phyloP scores from a whole-genome alignment of 2,888 invertebrate genomes.

The Eugnorisma glareosa region DNA sequence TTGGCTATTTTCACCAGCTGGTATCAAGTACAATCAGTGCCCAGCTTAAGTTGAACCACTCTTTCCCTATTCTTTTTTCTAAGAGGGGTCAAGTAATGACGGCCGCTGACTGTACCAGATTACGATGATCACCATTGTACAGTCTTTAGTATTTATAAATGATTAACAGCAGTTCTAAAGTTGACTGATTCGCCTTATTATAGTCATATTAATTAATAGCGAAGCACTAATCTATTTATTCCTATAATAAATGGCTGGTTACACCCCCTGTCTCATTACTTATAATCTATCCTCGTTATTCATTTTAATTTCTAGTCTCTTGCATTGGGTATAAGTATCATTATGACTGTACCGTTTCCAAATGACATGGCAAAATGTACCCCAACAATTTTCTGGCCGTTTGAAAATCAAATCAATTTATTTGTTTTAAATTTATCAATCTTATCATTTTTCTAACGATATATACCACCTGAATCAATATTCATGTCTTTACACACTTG shows the following conservation, averaged over 20 bases:
- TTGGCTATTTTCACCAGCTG: neutral
- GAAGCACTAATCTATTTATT: conserved; percentile 29
- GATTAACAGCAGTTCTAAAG: neutral
- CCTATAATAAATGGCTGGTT: conserved; percentile 34
- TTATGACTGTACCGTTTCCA: neutral
- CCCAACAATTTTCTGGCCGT: neutral
- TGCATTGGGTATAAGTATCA: conserved; percentile 25
- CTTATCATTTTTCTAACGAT: neutral
- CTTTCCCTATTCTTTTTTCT: neutral
- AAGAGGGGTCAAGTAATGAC: neutral
- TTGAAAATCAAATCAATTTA: neutral
- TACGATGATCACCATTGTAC: neutral
- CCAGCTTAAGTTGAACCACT: neutral
- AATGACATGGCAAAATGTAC: neutral
- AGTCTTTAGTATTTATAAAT: neutral
- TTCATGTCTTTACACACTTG: neutral
- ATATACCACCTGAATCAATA: neutral
- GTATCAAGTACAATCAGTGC: neutral
- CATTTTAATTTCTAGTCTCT: conserved; percentile 18
- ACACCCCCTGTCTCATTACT: conserved; percentile 40
- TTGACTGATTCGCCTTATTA: conserved; percentile 35
- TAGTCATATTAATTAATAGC: conserved; percentile 29
- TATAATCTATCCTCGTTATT: conserved; percentile 29
- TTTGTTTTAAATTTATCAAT: neutral
- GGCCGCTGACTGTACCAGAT: neutral